A percentile compares a stretch with the other conserved stretches of the same genome.
phyloP scores from a whole-genome alignment of 2,888 invertebrate species.

The Apodemia zela region DNA sequence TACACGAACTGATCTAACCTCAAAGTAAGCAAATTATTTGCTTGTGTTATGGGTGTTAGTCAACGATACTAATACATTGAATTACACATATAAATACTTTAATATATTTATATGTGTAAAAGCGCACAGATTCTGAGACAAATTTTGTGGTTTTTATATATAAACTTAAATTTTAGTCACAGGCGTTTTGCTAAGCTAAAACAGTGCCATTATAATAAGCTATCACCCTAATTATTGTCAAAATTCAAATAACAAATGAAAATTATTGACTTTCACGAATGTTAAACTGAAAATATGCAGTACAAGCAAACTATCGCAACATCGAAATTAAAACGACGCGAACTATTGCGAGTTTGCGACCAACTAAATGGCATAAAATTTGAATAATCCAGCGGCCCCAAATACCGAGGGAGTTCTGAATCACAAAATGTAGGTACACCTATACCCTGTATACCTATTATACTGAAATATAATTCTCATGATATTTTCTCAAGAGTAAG shows the following conservation, averaged over 20 bases:
- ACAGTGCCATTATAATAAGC: too few relatives aligned
- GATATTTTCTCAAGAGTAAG: background rate
- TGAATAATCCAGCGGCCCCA: constrained; percentile 47
- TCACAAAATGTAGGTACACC: constrained; percentile 35
- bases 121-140: too few relatives aligned
- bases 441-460: constrained; percentile 14
- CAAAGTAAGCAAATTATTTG: too few relatives aligned
- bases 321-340: constrained; percentile 24
- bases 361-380: constrained; percentile 51
- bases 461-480: constrained; percentile 24
- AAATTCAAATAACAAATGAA: background rate
- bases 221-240: too few relatives aligned
- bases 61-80: too few relatives aligned
- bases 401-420: constrained; percentile 36
- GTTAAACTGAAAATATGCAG: constrained; percentile 7
- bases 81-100: too few relatives aligned
- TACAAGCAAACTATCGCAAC: background rate
- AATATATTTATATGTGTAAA: too few relatives aligned
- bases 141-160: too few relatives aligned
- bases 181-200: too few relatives aligned
- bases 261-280: background rate
- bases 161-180: too few relatives aligned
- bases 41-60: too few relatives aligned
- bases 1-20: too few relatives aligned
- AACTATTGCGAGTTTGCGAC: constrained; percentile 30